These are phyloP conservation scores for Colinus virginianus DNA, from an alignment of 2,113 vertebrate species.

Conservation along the genomic window DNA sequence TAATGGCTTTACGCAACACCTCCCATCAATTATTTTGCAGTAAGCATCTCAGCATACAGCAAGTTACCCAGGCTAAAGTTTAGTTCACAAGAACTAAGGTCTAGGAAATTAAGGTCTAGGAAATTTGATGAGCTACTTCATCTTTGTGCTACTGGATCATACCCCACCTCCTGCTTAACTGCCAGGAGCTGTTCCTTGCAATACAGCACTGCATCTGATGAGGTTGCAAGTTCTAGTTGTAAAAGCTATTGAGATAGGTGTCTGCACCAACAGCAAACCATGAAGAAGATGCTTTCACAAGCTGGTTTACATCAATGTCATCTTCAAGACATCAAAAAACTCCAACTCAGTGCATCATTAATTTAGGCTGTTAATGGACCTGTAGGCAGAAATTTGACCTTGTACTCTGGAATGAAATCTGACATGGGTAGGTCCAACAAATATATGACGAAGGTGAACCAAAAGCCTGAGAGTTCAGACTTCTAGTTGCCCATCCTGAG, in stretches of 20 bases:
- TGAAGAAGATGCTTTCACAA: not conserved
- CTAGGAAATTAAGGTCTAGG: not conserved
- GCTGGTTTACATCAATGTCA: fast-evolving
- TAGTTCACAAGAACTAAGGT: not conserved
- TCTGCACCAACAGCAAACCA: not conserved
- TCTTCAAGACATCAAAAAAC: fast-evolving
- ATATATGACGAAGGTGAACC: not conserved
- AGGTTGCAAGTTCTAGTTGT: not conserved
- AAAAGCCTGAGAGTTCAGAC: not conserved
- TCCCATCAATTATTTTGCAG: conserved; percentile 36
- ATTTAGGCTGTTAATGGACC: fast-evolving
- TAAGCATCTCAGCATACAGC: not conserved
- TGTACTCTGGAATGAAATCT: not conserved
- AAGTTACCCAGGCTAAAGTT: not conserved
- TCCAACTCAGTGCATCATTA: not conserved
- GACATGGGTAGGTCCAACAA: too few relatives aligned
- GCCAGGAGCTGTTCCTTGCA: not conserved
- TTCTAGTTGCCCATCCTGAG: not conserved
- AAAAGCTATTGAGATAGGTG: not conserved
- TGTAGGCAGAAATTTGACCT: not conserved
- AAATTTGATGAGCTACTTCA: not conserved
- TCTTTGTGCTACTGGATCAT: not conserved
- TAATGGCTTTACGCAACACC: conserved; percentile 41
- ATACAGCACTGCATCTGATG: not conserved
- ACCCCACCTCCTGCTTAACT: not conserved